Conservation (phyloP, 2,888 invertebrate species). For the Nomada ruficornis region DNA sequence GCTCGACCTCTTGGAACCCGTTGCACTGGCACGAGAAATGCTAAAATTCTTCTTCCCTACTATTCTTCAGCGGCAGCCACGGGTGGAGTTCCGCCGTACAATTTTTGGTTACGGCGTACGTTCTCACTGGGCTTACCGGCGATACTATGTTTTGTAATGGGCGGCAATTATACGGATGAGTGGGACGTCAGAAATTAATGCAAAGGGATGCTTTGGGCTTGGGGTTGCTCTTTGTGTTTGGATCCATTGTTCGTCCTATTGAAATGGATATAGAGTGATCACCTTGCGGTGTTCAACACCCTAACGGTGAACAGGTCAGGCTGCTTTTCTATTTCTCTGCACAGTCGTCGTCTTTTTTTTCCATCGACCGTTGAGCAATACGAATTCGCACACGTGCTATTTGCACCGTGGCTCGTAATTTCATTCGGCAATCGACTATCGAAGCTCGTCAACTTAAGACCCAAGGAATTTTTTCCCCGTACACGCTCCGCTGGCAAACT, state of each 20-base stretch:
- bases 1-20: constrained; percentile 23
- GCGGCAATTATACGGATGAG: constrained; percentile 58
- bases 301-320: constrained; percentile 41
- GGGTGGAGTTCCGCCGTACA: background rate
- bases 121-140: constrained; percentile 10
- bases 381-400: background rate
- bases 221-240: constrained; percentile 53
- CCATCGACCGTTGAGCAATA: background rate
- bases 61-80: background rate
- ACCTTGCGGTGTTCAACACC: constrained; percentile 27
- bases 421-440: background rate
- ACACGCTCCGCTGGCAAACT: background rate
- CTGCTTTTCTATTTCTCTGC: background rate
- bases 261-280: constrained; percentile 60
- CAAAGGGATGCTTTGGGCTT: constrained; percentile 55
- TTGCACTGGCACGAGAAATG: constrained; percentile 6
- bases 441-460: constrained; percentile 4
- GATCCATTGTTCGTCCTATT: constrained; percentile 60
- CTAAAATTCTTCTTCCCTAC: background rate
- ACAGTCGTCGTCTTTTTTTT: background rate
- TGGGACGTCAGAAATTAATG: constrained; percentile 63
- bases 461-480: constrained; percentile 5
- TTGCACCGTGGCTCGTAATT: background rate
- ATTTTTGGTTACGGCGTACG: background rate
- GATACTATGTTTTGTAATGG: constrained; percentile 40